A percentile compares a stretch with the other conserved stretches of the same genome.
Evolutionary conservation across 1,140 invertebrate species (phyloP).

Genomic region (Archivesica marissinica): DNA sequence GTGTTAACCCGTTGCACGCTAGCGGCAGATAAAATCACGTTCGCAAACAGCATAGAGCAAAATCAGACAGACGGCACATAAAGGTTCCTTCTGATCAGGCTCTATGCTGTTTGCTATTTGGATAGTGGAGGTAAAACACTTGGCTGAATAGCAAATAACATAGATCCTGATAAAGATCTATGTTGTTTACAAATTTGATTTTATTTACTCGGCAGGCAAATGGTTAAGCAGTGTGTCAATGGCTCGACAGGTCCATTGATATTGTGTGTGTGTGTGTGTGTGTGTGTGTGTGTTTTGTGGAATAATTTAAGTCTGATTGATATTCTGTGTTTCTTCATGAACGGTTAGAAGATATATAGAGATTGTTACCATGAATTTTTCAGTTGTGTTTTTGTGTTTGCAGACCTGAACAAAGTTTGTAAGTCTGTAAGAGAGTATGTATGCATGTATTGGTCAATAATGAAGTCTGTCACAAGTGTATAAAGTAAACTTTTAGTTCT

Average conservation of each 20-base stretch:
- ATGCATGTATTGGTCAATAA: slow-evolving; percentile 21
- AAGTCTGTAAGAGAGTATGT: slow-evolving; percentile 11
- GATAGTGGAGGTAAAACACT: no score
- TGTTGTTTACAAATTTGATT: no score
- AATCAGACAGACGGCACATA: no score
- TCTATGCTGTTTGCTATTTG: no score
- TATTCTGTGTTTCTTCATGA: slow-evolving; percentile 15
- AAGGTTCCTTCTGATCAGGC: no score
- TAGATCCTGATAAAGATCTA: no score
- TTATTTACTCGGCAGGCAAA: no score
- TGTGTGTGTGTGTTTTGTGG: slow-evolving; percentile 50
- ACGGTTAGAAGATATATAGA: slow-evolving; percentile 45
- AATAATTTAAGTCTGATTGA: slow-evolving; percentile 53
- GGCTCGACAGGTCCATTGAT: slow-evolving; percentile 20
- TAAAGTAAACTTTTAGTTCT: slow-evolving; percentile 42
- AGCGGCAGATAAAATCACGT: no score
- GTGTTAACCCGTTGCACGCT: slow-evolving; percentile 24
- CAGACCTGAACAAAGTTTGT: slow-evolving; percentile 55
- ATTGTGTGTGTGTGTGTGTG: background rate
- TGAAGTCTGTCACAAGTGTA: slow-evolving; percentile 27
- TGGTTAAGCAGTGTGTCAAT: no score
- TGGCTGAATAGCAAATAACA: no score
- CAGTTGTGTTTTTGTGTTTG: slow-evolving; percentile 46
- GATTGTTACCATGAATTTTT: slow-evolving; percentile 51
- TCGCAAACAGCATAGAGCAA: no score